Evolutionary conservation across 2,113 vertebrate species (phyloP).

Genomic region (Leptobrachium ailaonicum): DNA sequence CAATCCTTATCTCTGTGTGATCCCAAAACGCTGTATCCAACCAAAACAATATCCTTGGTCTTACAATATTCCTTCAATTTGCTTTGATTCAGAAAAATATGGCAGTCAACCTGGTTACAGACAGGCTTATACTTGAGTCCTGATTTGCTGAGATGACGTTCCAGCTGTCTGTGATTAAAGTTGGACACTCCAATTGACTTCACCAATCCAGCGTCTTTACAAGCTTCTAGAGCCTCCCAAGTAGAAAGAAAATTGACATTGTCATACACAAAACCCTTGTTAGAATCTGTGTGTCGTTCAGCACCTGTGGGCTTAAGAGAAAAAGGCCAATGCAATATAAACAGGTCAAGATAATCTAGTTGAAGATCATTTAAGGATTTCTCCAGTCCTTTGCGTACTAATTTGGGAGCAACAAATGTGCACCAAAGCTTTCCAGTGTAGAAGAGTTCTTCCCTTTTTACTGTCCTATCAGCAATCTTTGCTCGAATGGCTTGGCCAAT

Average conservation of each 20-base stretch:
- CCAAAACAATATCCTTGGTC: conserved; percentile 9
- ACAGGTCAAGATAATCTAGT: conserved; percentile 47
- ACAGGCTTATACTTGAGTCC: no score
- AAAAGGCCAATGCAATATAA: conserved; percentile 41
- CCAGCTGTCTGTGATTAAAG: no score
- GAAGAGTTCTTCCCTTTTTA: conserved; percentile 73
- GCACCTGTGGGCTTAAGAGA: conserved; percentile 64
- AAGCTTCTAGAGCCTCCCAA: conserved; percentile 65
- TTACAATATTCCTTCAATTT: conserved; percentile 33
- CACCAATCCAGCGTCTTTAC: no score
- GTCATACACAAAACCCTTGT: conserved; percentile 60
- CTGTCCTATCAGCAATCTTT: conserved; percentile 67
- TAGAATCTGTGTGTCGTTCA: not conserved
- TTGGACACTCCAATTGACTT: no score
- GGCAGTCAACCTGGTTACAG: conserved; percentile 41
- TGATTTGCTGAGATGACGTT: no score
- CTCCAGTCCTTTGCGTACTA: conserved; percentile 61
- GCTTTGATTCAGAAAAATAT: conserved; percentile 40
- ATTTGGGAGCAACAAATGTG: conserved; percentile 68
- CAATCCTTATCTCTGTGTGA: conserved; percentile 18
- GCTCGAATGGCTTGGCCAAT: conserved; percentile 72
- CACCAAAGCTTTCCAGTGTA: conserved; percentile 80
- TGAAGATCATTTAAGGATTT: conserved; percentile 36
- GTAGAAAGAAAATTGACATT: conserved; percentile 74
- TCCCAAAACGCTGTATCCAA: conserved; percentile 17